phyloP scores from a whole-genome alignment of 1,140 invertebrate species.

The Platyscapa corneri region DNA sequence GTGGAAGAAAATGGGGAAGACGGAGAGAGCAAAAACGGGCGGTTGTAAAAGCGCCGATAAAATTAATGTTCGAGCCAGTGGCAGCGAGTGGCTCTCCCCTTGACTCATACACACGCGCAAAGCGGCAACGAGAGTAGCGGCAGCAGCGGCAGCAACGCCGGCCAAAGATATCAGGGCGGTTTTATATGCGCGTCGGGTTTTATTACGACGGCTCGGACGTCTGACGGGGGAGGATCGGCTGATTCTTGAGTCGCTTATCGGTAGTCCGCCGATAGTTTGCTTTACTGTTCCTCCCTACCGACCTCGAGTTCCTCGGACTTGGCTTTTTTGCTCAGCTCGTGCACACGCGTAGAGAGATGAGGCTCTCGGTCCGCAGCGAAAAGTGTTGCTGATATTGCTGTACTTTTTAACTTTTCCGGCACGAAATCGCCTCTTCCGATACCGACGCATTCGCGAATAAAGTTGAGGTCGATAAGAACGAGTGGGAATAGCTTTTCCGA shows the following conservation, averaged over 20 bases:
- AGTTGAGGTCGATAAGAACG: constrained; percentile 12
- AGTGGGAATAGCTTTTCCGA: background rate
- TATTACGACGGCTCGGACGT: constrained; percentile 39
- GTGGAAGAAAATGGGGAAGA: constrained; percentile 3
- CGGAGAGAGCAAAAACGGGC: background rate
- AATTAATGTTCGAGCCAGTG: constrained; percentile 42
- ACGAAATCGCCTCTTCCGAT: background rate
- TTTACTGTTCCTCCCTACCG: background rate
- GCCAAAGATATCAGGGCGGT: constrained; percentile 27
- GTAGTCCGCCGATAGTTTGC: constrained; percentile 14
- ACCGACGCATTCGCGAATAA: background rate
- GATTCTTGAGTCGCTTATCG: constrained; percentile 44
- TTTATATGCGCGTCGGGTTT: constrained; percentile 46
- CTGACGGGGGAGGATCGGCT: background rate
- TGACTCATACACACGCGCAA: background rate
- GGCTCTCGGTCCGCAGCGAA: background rate
- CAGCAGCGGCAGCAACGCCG: background rate
- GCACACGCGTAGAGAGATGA: background rate
- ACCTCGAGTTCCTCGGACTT: background rate
- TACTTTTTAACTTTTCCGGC: constrained; percentile 41
- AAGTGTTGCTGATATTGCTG: constrained; percentile 1
- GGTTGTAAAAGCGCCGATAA: constrained; percentile 41
- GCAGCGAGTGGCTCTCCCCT: background rate
- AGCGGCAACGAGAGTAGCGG: background rate
- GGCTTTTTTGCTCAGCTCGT: background rate